These are phyloP conservation scores for Pammene aurita DNA, from an alignment of 2,888 invertebrate genomes.

Conservation along the genomic window DNA sequence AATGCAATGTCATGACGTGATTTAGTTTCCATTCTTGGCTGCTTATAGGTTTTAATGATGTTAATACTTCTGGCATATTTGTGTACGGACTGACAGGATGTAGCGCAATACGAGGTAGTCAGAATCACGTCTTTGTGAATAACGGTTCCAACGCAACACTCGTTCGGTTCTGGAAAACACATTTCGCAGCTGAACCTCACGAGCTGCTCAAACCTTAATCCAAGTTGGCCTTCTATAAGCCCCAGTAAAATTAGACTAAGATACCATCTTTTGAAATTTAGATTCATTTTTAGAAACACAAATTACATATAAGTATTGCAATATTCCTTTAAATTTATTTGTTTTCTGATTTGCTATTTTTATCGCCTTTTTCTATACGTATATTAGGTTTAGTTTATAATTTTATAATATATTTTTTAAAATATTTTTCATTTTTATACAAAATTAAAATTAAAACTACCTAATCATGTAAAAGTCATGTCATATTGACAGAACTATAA, in stretches of 20 bases:
- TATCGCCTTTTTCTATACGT: slow-evolving; percentile 9
- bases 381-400: too few species aligned
- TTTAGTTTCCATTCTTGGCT: slow-evolving; percentile 21
- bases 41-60: slow-evolving; percentile 21
- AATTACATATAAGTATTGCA: slow-evolving; percentile 7
- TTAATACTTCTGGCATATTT: slow-evolving; percentile 21
- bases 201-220: slow-evolving; percentile 29
- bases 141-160: slow-evolving; percentile 34
- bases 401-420: too few species aligned
- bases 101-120: slow-evolving; percentile 33
- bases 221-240: background rate
- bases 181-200: slow-evolving; percentile 30
- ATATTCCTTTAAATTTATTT: slow-evolving; percentile 12
- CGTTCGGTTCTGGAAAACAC: slow-evolving; percentile 2
- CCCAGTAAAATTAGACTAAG: slow-evolving; percentile 11
- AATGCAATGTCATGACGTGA: slow-evolving; percentile 26
- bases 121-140: slow-evolving; percentile 30
- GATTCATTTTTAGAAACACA: slow-evolving; percentile 14
- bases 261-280: slow-evolving; percentile 5
- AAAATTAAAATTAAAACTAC: too few species aligned
- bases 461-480: too few species aligned
- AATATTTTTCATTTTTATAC: too few species aligned
- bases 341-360: slow-evolving; percentile 22
- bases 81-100: slow-evolving; percentile 22
- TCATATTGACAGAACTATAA: too few species aligned